Base-by-base conservation (phyloP, 2,888 invertebrate species). In the Zaprionus obscuricornis region DNA sequence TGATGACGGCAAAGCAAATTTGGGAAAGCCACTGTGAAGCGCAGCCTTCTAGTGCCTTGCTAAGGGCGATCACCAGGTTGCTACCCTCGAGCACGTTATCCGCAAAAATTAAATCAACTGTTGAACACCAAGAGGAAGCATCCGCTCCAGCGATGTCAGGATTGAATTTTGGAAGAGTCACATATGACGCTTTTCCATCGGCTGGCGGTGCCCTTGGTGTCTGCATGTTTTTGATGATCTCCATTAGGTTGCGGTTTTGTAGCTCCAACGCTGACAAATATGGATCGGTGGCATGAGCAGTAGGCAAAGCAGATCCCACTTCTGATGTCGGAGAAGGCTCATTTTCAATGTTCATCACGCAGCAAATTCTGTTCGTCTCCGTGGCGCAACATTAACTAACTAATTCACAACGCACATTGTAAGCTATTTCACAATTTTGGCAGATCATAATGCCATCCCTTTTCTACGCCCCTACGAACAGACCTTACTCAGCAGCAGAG, bases 161-260 rank as follows among this genome's bases (percentile, higher is more conserved):
- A 22, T 22, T 22, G 7, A 22, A 22, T 22, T 22, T 22, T 22
- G 22, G 22, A 22, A 22, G 22, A 7, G 22, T 22, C 7, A 22
- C 7, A 22, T 22, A 7, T 22, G 4, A 6, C 7, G 4, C 22
- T 7, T 22, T 22, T 22, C n/a, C n/a, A n/a, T n/a, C 46, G 22
- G 42, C 14, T 52, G 27, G 10, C 36, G 52, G 10, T 2, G 43
- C 36, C n/a, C 26, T 43, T 43, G 52, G 27, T 43, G 52, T 51
- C 50, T 47, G 47, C 27, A 47, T 47, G 18, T 18, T 49, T 49
- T 42, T 13, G 5, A 51, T 51, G 18, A 52, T 45, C 10, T 52
- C 22, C 16, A 45, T 5, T 3, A 45, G 45, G 27, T 52, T 45
- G 29, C 10, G 11, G 16, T 52, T 45, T 43, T 43, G 36, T 22